Base-by-base conservation (phyloP, 2,797 vertebrate genomes). In the Psittacula derbiana region DNA sequence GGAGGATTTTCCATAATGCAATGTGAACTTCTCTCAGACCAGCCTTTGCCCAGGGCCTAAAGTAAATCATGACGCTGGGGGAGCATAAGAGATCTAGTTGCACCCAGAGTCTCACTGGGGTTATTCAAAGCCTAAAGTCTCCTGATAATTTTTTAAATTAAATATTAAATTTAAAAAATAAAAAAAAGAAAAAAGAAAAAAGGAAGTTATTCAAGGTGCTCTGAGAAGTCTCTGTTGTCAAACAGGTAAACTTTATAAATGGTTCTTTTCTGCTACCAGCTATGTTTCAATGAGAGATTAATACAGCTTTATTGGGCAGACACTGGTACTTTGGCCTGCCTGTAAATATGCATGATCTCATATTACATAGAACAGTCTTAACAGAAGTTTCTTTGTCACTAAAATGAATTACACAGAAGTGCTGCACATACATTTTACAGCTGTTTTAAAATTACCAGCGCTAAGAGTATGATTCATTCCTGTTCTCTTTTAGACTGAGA, bases 401-500 rank as follows among this genome's bases (percentile, higher is more conserved):
- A 2, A 66, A 72, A 18, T 57, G 13, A 44, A 3, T 82, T 76
- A n/a, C 10, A 62, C 11, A 40, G 36, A 67, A 52, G 10, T 78
- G 14, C 27, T 74, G 8, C 25, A 44, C 27, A 55, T 17, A 25
- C 9, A 24, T 90, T 91, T 64, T 49, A 1, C 27, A 53, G 11
- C 14, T 67, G 4, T 41, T 92, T 82, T 66, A 40, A 58, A 58
- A 20, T 71, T 55, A 40, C 2, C 65, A 38, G 69, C 6, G 8
- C 2, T 44, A 20, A 61, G 7, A 43, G 1, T 33, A 20, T 71
- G 23, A 69, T 28, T 38, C 27, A 36, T 53, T 79, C 1, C 0
- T 69, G 19, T 19, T 55, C 5, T 57, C 20, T 74, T 84, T 58
- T 8, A 61, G n/a, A 18, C 9, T 44, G 14, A 25, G 10, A 67